Conservation (phyloP, 2,888 invertebrate genomes). For the Sipunculus nudus region DNA sequence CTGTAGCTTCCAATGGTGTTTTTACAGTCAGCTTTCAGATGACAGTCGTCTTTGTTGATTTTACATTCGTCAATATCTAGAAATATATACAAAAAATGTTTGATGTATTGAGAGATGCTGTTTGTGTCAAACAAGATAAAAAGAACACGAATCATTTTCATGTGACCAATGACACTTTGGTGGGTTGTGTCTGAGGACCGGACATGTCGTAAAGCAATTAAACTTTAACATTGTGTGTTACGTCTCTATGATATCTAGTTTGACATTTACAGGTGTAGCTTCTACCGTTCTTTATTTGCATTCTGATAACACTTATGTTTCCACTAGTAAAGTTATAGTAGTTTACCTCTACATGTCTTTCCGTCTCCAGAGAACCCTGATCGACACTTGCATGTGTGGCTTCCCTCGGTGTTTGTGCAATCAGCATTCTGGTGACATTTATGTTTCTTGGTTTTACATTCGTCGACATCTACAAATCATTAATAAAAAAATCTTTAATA, state of each 20-base stretch:
- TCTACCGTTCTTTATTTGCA: slow-evolving; percentile 17
- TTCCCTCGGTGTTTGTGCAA: slow-evolving; percentile 18
- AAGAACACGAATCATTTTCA: too few relatives aligned
- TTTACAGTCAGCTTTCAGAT: slow-evolving; percentile 85
- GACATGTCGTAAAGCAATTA: background rate
- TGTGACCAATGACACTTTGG: background rate
- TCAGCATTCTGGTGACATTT: slow-evolving; percentile 8
- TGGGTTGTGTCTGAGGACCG: background rate
- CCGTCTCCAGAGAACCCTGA: background rate
- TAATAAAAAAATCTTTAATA: too few relatives aligned
- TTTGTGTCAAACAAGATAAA: too few relatives aligned
- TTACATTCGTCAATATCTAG: slow-evolving; percentile 13
- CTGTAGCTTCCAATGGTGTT: slow-evolving; percentile 88
- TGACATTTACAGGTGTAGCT: slow-evolving; percentile 9
- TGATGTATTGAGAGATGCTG: too few relatives aligned
- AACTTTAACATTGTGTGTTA: too few relatives aligned
- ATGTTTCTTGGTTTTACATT: slow-evolving; percentile 1
- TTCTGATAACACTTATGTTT: slow-evolving; percentile 30
- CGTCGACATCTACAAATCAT: slow-evolving; percentile 8
- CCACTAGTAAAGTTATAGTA: too few relatives aligned
- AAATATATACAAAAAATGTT: background rate
- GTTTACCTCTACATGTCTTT: background rate
- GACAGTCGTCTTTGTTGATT: background rate
- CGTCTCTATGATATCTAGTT: slow-evolving; percentile 21
- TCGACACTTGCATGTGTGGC: background rate